phyloP scores from a whole-genome alignment of 1,140 invertebrate genomes.

The Zaprionus camerounensis region DNA sequence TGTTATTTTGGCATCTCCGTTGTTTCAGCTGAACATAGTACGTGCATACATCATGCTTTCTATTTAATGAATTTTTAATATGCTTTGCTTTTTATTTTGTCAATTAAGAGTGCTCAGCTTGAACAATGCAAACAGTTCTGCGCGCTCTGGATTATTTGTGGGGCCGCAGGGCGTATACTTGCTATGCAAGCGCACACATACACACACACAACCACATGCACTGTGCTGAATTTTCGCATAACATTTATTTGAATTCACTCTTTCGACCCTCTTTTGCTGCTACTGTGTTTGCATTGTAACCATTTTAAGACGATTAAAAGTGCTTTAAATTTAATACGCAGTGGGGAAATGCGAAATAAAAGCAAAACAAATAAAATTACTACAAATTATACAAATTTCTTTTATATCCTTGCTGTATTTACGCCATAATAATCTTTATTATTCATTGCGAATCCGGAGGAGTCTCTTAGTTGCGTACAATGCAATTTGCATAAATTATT shows the following conservation, averaged over 20 bases:
- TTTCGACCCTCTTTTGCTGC: neutral
- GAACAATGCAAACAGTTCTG: conserved; percentile 45
- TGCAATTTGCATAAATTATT: conserved; percentile 43
- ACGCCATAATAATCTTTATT: neutral
- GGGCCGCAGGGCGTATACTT: conserved; percentile 54
- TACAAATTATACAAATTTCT: neutral
- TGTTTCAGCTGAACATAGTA: neutral
- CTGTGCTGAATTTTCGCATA: conserved; percentile 5
- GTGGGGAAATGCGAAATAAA: neutral
- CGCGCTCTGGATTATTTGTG: conserved; percentile 48
- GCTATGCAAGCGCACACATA: conserved; percentile 22
- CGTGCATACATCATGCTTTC: conserved; percentile 47
- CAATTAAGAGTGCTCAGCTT: conserved; percentile 51
- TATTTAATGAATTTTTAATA: conserved; percentile 80
- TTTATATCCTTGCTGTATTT: neutral
- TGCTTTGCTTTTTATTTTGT: conserved; percentile 56
- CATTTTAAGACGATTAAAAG: conserved; percentile 55
- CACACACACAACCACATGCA: neutral
- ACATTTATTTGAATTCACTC: conserved; percentile 17
- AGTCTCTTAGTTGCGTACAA: neutral
- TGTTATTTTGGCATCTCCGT: conserved; percentile 2
- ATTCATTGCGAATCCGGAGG: neutral
- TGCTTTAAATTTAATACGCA: conserved; percentile 25
- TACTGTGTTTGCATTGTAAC: conserved; percentile 27
- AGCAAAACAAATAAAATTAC: neutral